These are phyloP conservation scores for Hormaphis cornu DNA, from an alignment of 1,140 invertebrate genomes.

Conservation along the genomic window DNA sequence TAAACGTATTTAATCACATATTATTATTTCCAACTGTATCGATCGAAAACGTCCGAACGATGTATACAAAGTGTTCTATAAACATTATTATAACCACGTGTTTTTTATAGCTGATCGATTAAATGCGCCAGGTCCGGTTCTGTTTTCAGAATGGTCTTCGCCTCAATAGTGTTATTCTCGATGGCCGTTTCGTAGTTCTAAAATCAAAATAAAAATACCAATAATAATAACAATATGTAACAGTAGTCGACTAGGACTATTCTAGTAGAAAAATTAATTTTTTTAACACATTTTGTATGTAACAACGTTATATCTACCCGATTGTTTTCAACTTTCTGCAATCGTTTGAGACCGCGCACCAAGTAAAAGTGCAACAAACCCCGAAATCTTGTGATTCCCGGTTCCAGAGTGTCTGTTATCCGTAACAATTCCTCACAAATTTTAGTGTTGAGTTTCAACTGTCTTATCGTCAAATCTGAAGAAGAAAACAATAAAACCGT, in stretches of 20 bases:
- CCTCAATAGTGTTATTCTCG: not conserved
- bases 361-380: slow-evolving; percentile 55
- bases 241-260: too few species aligned
- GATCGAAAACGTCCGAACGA: too few species aligned
- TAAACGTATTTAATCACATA: too few species aligned
- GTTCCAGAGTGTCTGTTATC: slow-evolving; percentile 52
- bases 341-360: slow-evolving; percentile 46
- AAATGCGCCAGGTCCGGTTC: slow-evolving; percentile 8
- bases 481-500: slow-evolving; percentile 16
- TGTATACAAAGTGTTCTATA: too few species aligned
- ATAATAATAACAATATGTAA: too few species aligned
- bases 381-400: slow-evolving; percentile 52
- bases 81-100: too few species aligned
- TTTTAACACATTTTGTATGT: not conserved
- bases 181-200: not conserved
- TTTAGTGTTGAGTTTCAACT: slow-evolving; percentile 51
- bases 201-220: not conserved
- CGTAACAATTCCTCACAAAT: slow-evolving; percentile 56
- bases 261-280: too few species aligned
- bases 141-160: not conserved
- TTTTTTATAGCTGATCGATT: slow-evolving; percentile 43
- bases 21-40: too few species aligned
- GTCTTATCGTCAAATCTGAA: slow-evolving; percentile 50
- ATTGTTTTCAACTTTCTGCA: not conserved
- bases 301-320: not conserved